Evolutionary conservation across 2,888 invertebrate genomes (phyloP).

Genomic region (Heliothis peltigera): DNA sequence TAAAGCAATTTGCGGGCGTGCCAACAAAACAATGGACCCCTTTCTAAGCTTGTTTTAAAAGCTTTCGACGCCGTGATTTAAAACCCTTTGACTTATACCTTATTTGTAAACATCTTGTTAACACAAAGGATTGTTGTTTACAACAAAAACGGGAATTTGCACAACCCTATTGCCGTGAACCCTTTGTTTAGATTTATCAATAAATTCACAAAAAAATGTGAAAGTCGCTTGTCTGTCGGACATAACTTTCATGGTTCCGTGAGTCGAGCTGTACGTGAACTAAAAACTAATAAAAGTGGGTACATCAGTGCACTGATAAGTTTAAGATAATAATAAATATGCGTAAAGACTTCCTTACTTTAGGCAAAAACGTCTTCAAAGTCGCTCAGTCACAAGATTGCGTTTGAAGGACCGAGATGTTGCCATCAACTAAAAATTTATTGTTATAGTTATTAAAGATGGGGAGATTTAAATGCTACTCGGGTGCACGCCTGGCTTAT

Average conservation of each 20-base stretch:
- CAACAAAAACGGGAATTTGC: constrained; percentile 83
- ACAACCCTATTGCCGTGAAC: constrained; percentile 85
- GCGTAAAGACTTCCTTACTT: constrained; percentile 2
- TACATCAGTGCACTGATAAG: constrained; percentile 17
- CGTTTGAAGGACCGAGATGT: constrained; percentile 46
- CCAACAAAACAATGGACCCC: constrained; percentile 87
- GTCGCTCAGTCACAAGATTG: constrained; percentile 45
- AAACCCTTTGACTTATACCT: constrained; percentile 88
- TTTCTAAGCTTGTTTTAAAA: constrained; percentile 89
- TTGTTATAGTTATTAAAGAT: constrained; percentile 55
- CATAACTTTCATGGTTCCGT: constrained; percentile 60
- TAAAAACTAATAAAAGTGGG: constrained; percentile 25
- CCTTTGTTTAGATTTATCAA: constrained; percentile 77
- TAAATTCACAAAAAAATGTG: constrained; percentile 72
- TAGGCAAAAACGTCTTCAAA: constrained; percentile 48
- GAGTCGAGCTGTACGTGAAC: constrained; percentile 2
- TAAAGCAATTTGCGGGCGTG: constrained; percentile 88
- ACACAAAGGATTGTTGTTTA: constrained; percentile 85
- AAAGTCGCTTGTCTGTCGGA: constrained; percentile 73
- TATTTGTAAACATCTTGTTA: constrained; percentile 87
- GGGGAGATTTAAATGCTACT: constrained; percentile 52
- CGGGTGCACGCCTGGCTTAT: constrained; percentile 38
- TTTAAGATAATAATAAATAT: constrained; percentile 24
- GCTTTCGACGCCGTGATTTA: constrained; percentile 89
- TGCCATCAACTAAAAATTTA: constrained; percentile 54